Conservation (phyloP, 2,113 vertebrate species). For the Ochotona princeps region DNA sequence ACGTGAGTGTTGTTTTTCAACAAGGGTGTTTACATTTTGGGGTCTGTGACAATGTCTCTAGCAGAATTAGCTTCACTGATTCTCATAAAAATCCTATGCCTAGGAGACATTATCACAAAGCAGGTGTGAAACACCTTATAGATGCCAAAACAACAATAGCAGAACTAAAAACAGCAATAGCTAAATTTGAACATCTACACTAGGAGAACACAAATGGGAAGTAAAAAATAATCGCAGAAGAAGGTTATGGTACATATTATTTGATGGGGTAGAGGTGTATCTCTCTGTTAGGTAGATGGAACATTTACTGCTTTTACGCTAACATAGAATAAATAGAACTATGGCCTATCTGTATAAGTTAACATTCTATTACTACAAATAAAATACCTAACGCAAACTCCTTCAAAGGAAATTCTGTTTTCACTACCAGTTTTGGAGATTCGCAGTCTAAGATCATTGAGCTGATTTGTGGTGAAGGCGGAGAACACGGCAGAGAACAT, state of each 20-base stretch:
- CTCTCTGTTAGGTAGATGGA: neutral
- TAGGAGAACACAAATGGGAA: neutral
- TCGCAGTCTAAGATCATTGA: too few relatives aligned
- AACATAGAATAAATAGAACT: neutral
- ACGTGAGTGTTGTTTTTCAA: neutral
- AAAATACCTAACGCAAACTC: too few relatives aligned
- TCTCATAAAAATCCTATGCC: too few relatives aligned
- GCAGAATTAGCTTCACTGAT: too few relatives aligned
- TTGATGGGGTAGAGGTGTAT: neutral
- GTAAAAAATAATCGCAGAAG: neutral
- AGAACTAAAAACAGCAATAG: neutral
- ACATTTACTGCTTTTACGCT: neutral
- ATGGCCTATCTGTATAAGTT: neutral
- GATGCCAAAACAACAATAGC: neutral
- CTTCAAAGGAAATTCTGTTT: too few relatives aligned
- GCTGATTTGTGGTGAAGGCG: too few relatives aligned
- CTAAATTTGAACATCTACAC: neutral
- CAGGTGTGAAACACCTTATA: neutral
- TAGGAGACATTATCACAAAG: neutral
- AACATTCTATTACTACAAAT: too few relatives aligned
- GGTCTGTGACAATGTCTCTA: neutral
- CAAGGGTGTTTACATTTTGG: neutral
- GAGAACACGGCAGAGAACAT: too few relatives aligned
- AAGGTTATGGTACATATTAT: neutral
- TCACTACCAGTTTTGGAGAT: too few relatives aligned